Percentiles rank a stretch among this genome's conserved stretches.
Conservation (phyloP, 2,888 invertebrate genomes). For the Osedax frankpressi region DNA sequence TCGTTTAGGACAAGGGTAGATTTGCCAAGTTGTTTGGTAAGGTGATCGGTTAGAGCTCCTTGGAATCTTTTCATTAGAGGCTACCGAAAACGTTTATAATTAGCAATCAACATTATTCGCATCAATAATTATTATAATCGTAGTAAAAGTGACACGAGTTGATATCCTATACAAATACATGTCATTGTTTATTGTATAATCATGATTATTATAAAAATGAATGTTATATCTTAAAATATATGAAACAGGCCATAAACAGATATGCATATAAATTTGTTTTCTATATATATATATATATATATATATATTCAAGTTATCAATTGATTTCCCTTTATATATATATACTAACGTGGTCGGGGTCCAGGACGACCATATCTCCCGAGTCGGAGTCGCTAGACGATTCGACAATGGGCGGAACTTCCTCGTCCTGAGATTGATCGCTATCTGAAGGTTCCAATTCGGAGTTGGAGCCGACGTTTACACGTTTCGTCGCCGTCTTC, state of each 20-base stretch:
- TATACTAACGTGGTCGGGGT: slow-evolving; percentile 46
- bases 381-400: slow-evolving; percentile 19
- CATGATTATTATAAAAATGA: no score
- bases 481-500: neutral
- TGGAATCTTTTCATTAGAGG: slow-evolving; percentile 47
- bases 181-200: no score
- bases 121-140: no score
- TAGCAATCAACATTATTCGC: neutral
- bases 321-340: no score
- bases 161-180: no score
- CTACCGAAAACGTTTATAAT: slow-evolving; percentile 27
- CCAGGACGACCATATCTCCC: slow-evolving; percentile 43
- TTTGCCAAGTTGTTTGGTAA: slow-evolving; percentile 42
- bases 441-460: neutral
- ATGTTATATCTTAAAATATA: no score
- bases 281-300: no score
- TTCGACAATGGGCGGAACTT: neutral
- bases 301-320: no score
- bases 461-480: neutral
- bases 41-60: slow-evolving; percentile 40
- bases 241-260: no score
- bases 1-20: slow-evolving; percentile 38
- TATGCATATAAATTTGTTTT: no score
- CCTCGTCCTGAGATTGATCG: no score
- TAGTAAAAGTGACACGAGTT: no score